Base-by-base conservation (phyloP, 2,113 vertebrate genomes). In the Myiagra hebetior region DNA sequence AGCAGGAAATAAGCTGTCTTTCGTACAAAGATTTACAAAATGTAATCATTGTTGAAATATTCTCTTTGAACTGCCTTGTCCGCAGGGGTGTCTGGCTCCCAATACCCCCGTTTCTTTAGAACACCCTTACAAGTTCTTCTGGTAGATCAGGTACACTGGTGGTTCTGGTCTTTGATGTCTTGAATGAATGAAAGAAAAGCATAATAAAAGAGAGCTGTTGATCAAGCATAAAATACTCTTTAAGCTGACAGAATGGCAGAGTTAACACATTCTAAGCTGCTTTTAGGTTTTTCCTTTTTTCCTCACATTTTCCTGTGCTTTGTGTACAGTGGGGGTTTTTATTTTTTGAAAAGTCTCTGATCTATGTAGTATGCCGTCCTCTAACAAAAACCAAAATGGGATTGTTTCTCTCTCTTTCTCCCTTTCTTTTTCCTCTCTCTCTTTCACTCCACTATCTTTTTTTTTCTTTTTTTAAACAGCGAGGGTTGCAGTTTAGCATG, bases 151-250 rank as follows among this genome's bases (percentile, higher is more conserved):
- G 98, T 98, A 98, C 96, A 95, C 98, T 98, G 98, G 98, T 98
- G 98, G 97, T 95, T 98, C 97, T 96, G 81, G 92, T 94, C 98
- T 98, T 98, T 98, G 98, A 98, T 98, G 98, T 98, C 98, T 95
- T 98, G 97, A 98, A 98, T 98, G 98, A 98, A 98, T 98, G 98
- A 98, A 98, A 98, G 98, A 97, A 98, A 98, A 98, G 98, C 98
- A 98, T 98, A 98, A 98, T 98, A 98, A 98, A 98, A 98, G 98
- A 97, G 98, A 98, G 98, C 98, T 98, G 98, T 98, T 98, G 98
- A 98, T 98, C 98, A 98, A 98, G 98, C 98, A 98, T 98, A 98
- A 98, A 98, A 98, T 98, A 98, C 98, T 98, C 98, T 98, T 98
- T 98, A 98, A 98, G 98, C 98, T 98, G 98, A 98, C 98, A 98